Evolutionary conservation across 2,888 invertebrate genomes (phyloP).

Genomic region (Drosophila prolongata): DNA sequence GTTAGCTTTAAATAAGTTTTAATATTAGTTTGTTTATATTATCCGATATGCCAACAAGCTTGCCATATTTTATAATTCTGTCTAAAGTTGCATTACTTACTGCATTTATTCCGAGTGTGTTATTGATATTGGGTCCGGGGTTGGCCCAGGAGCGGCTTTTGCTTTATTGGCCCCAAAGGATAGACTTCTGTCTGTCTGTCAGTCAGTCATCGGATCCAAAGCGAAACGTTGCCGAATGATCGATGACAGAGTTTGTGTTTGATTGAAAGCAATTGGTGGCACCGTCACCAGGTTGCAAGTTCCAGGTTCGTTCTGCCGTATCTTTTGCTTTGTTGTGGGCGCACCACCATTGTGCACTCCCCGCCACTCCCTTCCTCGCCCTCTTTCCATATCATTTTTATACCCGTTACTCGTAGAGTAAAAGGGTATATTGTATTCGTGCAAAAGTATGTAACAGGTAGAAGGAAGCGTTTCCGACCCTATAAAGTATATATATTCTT

Average conservation of each 20-base stretch:
- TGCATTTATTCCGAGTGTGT: slow-evolving; percentile 10
- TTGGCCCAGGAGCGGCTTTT: slow-evolving; percentile 61
- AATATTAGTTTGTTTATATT: too few relatives aligned
- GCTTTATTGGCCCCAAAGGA: slow-evolving; percentile 80
- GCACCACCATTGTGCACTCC: slow-evolving; percentile 17
- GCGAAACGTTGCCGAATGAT: slow-evolving; percentile 72
- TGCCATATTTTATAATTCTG: too few relatives aligned
- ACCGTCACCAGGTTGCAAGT: slow-evolving; percentile 63
- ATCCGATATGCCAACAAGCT: too few relatives aligned
- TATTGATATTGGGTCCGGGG: background rate
- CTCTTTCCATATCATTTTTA: slow-evolving; percentile 2
- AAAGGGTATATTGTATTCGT: too few relatives aligned
- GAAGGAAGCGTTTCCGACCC: too few relatives aligned
- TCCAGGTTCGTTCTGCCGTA: slow-evolving; percentile 9
- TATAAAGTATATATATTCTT: too few relatives aligned
- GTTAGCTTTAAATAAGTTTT: too few relatives aligned
- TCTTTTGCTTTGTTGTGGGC: slow-evolving; percentile 32
- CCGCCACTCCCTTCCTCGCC: slow-evolving; percentile 11
- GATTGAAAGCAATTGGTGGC: slow-evolving; percentile 82
- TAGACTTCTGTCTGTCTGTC: slow-evolving; percentile 44
- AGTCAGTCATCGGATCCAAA: slow-evolving; percentile 38
- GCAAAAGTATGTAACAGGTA: too few relatives aligned
- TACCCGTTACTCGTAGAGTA: too few relatives aligned
- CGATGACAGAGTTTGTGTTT: slow-evolving; percentile 82
- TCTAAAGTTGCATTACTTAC: too few relatives aligned